A percentile compares a stretch with the other conserved stretches of the same genome.
Evolutionary conservation across 2,888 invertebrate species (phyloP).

Genomic region (Hylaea fasciaria): DNA sequence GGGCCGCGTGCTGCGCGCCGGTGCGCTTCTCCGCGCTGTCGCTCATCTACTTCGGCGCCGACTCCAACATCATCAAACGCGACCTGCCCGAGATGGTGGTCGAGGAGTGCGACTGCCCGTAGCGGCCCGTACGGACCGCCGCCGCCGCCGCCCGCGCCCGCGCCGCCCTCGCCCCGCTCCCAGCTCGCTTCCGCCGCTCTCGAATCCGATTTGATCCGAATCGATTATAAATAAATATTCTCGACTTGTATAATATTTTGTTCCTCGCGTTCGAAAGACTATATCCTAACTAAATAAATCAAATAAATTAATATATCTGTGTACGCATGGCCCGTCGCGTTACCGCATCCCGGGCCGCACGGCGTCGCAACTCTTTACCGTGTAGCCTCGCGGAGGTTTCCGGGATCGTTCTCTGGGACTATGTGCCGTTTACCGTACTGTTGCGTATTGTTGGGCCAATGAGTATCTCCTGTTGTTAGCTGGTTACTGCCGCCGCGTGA

Average conservation of each 20-base stretch:
- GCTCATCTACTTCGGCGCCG: conserved; percentile 95
- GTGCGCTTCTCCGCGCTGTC: conserved; percentile 96
- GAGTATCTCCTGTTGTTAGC: conserved; percentile 14
- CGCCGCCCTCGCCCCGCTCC: conserved; percentile 60
- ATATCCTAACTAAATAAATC: conserved; percentile 82
- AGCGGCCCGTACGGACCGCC: conserved; percentile 74
- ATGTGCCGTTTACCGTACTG: conserved; percentile 37
- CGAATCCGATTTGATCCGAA: conserved; percentile 80
- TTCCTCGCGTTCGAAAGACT: conserved; percentile 85
- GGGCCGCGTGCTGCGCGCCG: conserved; percentile 96
- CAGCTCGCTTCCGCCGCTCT: conserved; percentile 79
- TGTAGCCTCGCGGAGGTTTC: conserved; percentile 33
- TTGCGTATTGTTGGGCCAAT: conserved; percentile 33
- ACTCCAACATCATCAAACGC: conserved; percentile 95
- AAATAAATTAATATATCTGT: conserved; percentile 55
- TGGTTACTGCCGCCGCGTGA: conserved; percentile 34
- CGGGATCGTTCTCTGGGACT: conserved; percentile 31
- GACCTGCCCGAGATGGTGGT: conserved; percentile 98
- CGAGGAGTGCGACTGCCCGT: conserved; percentile 97
- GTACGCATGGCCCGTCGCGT: conserved; percentile 55
- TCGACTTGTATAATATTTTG: conserved; percentile 84
- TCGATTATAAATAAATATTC: conserved; percentile 83
- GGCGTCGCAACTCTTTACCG: conserved; percentile 17
- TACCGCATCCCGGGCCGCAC: conserved; percentile 47
- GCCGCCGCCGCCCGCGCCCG: conserved; percentile 49